phyloP scores from a whole-genome alignment of 2,888 invertebrate genomes.

The Bombylius discolor region DNA sequence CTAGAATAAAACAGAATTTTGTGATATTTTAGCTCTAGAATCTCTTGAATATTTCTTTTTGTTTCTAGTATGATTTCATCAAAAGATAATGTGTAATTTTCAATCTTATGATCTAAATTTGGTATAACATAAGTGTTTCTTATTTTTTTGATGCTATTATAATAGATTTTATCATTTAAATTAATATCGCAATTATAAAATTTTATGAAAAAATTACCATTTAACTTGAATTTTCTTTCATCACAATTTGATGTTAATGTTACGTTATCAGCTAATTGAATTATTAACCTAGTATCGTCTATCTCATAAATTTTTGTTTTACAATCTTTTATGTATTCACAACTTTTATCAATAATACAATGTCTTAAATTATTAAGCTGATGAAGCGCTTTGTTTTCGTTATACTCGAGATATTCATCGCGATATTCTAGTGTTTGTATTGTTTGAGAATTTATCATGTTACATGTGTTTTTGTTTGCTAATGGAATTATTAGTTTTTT shows the following conservation, averaged over 20 bases:
- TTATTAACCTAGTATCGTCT: constrained; percentile 4
- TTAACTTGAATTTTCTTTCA: constrained; percentile 2
- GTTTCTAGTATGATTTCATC: not conserved
- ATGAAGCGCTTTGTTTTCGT: constrained; percentile 5
- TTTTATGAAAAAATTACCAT: constrained; percentile 3
- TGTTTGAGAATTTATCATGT: constrained; percentile 1
- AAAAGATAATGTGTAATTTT: not conserved
- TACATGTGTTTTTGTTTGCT: constrained; percentile 1
- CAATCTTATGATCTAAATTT: constrained; percentile 1
- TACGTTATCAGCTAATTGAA: constrained; percentile 3
- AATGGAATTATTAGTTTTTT: constrained; percentile 6
- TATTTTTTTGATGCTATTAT: constrained; percentile 2
- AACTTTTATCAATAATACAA: constrained; percentile 3
- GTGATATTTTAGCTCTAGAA: not conserved
- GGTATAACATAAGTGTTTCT: not conserved
- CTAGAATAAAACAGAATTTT: not conserved
- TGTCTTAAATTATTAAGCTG: constrained; percentile 3
- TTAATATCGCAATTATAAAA: constrained; percentile 4
- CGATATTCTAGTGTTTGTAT: constrained; percentile 2
- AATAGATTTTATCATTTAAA: constrained; percentile 2
- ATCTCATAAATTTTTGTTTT: constrained; percentile 2
- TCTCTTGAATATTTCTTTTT: not conserved
- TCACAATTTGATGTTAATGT: constrained; percentile 5
- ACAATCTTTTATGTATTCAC: constrained; percentile 3
- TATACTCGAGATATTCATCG: constrained; percentile 2